Conservation (phyloP, 2,797 vertebrate genomes). For the Eulemur mongoz region DNA sequence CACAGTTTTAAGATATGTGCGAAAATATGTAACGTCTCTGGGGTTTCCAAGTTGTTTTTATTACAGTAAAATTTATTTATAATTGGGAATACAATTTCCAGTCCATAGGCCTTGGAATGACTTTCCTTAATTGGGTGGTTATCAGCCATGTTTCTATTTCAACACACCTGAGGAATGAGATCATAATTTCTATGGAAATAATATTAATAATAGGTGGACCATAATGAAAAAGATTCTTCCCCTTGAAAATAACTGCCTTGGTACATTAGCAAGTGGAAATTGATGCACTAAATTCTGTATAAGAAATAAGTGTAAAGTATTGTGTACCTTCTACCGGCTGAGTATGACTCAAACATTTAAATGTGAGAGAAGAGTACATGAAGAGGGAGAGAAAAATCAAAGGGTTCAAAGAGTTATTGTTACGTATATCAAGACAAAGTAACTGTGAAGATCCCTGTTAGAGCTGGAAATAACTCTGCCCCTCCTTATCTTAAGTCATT, state of each 20-base stretch:
- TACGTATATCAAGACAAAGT: constrained; percentile 25
- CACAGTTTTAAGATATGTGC: constrained; percentile 50
- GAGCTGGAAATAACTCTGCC: not conserved
- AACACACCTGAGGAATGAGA: constrained; percentile 19
- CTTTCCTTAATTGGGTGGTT: constrained; percentile 27
- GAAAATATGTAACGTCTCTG: not conserved
- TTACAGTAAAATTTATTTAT: constrained; percentile 32
- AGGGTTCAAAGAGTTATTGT: not conserved
- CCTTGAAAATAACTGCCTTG: constrained; percentile 32
- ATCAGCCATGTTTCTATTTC: constrained; percentile 15
- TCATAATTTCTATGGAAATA: not conserved
- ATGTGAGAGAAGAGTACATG: not conserved
- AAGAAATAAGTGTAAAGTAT: constrained; percentile 34
- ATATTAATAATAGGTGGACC: not conserved
- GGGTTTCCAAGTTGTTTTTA: constrained; percentile 30
- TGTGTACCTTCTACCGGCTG: not conserved
- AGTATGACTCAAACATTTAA: not conserved
- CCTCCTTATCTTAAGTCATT: not conserved
- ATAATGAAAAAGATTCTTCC: not conserved
- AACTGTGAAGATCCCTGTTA: not conserved
- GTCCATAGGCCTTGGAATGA: not conserved
- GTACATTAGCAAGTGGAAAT: constrained; percentile 14
- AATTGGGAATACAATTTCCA: constrained; percentile 35
- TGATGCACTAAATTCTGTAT: not conserved
- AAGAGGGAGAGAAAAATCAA: constrained; percentile 28